Evolutionary conservation across 2,888 invertebrate genomes (phyloP), one percentile per base, ranked within the genome.

Genomic region (Portevinia maculata): DNA sequence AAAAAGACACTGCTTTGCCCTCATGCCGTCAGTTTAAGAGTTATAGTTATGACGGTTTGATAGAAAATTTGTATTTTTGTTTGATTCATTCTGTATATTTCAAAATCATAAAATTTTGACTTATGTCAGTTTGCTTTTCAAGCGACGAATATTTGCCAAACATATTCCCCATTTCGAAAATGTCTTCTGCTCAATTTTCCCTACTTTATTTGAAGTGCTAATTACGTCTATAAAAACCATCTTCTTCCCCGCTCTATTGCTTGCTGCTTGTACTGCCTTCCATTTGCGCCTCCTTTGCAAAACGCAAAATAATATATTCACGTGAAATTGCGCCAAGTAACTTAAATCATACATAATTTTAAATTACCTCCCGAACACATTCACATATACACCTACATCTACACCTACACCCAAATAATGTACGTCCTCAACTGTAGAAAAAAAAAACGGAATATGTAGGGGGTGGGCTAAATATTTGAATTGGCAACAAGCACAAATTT

Each of bases 271-370:
- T 6, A 1, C 37, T 5, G 13, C 41, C 30, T 11, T 0, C 44
- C 17, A 44, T 55, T 21, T 1, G 1, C 41, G 41, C 11, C 21
- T 39, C 28, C 41, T 21, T 8, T 32, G n/a, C 60, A 39, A 48
- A 28, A 34, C 17, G 48, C 24, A 21, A 57, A 50, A 57, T 48
- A 67, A 41, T 48, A 32, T 60, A 67, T 79, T 41, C 75, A 48
- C 55, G 62, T 57, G 67, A 79, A 75, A 79, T 79, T 69, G 62
- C 75, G 50, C 79, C 75, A 79, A 79, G 75, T 75, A 75, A 79
- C 75, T 79, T 75, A 75, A 79, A 79, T 75, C 79, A 79, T 75
- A 75, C 79, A 79, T 69, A 79, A 79, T 79, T 79, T 79, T 62
- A 79, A 79, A 75, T 79, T 75, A 75, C 79, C 79, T 50, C 52